These are phyloP conservation scores for Bradysia coprophila DNA, from an alignment of 1,140 invertebrate species.

Conservation along the genomic window DNA sequence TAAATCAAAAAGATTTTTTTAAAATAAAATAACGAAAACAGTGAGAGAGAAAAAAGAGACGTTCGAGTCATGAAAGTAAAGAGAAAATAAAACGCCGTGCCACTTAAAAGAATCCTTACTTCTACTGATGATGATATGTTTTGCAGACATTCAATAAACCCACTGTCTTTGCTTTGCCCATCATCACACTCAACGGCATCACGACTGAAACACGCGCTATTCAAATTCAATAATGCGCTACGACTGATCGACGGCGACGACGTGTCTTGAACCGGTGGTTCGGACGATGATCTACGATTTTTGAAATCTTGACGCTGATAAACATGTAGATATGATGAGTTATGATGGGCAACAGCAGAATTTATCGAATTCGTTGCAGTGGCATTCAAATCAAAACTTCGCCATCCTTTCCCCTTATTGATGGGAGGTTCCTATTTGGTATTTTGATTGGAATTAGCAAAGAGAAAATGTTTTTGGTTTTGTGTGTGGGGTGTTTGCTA, in stretches of 20 bases:
- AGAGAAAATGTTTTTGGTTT: too few relatives aligned
- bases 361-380: conserved; percentile 1
- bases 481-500: too few relatives aligned
- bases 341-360: conserved; percentile 1
- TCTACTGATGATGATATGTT: conserved; percentile 1
- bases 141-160: conserved; percentile 5
- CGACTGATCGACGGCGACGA: not conserved
- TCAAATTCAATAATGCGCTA: too few relatives aligned
- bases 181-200: not conserved
- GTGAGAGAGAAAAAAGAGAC: too few relatives aligned
- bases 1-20: too few relatives aligned
- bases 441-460: too few relatives aligned
- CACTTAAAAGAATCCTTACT: conserved; percentile 1
- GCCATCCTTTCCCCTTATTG: conserved; percentile 22
- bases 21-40: too few relatives aligned
- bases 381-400: conserved; percentile 35
- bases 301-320: conserved; percentile 5
- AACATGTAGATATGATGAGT: not conserved
- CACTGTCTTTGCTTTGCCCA: not conserved
- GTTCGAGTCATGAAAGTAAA: too few relatives aligned
- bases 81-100: not conserved
- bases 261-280: conserved; percentile 1
- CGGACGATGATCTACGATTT: conserved; percentile 4
- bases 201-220: not conserved
- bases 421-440: conserved; percentile 2